Base-by-base conservation (phyloP, 2,113 vertebrate genomes). In the Anoplopoma fimbria region DNA sequence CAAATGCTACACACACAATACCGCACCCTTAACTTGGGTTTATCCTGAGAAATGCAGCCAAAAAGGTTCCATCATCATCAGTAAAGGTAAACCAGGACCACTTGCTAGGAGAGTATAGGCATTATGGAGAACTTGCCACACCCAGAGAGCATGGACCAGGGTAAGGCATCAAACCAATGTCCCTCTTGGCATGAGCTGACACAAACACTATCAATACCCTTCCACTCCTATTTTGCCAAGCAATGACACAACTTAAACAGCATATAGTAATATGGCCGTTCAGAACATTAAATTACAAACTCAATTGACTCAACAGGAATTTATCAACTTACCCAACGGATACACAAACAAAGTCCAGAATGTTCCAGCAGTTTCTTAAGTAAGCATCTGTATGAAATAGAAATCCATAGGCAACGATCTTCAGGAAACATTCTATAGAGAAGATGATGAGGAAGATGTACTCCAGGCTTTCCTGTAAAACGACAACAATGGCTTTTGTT, bases 371-470 rank as follows among this genome's bases (percentile, higher is more conserved):
- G 0, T 97, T 99, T 1, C 97, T 95, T 45, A 98, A 93, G 49
- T 99, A 99, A 9, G 97, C 97, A 0, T 97, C 97, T 19, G 95
- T 94, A 31, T 99, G 97, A 89, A 98, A 97, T 0, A 99, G 94
- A 62, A 99, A 96, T 38, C 97, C 97, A 0, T 98, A 97, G 15
- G 97, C 96, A 1, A 98, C 95, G 6, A 99, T 98, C 95, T 99
- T 99, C 75, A 98, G 95, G 85, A 96, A 95, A 0, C 97, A 97
- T 82, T 99, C 97, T 0, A 97, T 89, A 21, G 97, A 96, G 94
- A 98, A 99, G 89, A 99, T 95, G 38, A 97, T 94, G 63, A 98
- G 96, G 90, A 99, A 99, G 88, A 97, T 96, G 4, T 98, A 98
- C 84, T 99, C 97, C 0, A 99, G 92, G 77, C 97, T 97, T 87